phyloP scores from a whole-genome alignment of 2,113 vertebrate species.

The Charina bottae region DNA sequence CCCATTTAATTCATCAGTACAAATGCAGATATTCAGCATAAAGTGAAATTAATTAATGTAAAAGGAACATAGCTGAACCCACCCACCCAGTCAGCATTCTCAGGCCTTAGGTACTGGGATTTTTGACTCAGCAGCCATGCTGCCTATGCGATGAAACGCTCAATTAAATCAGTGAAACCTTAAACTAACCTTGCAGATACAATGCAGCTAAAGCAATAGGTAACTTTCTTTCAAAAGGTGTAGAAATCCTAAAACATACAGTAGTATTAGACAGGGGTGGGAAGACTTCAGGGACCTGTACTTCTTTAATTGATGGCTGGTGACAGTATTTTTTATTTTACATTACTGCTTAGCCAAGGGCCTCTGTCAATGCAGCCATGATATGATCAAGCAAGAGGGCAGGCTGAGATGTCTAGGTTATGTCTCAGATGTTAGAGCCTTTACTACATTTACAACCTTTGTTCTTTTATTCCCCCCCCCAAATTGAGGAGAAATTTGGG shows the following conservation, averaged over 20 bases:
- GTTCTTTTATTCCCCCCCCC: not conserved
- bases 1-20: not conserved
- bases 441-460: not conserved
- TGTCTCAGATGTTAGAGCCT: not conserved
- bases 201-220: conserved; percentile 26
- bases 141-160: not conserved
- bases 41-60: not conserved
- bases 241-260: not conserved
- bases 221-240: not conserved
- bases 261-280: not conserved
- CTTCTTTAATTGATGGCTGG: not conserved
- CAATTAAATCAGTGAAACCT: conserved; percentile 8
- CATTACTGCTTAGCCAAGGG: not conserved
- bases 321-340: not conserved
- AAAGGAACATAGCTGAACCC: not conserved
- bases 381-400: not conserved
- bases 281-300: not conserved
- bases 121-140: conserved; percentile 11
- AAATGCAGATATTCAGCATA: not conserved
- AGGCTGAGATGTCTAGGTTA: not conserved
- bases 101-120: not conserved
- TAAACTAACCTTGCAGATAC: not conserved
- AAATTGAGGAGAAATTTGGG: not conserved
- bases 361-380: not conserved
- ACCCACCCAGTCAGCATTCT: not conserved